phyloP scores from a whole-genome alignment of 2,797 vertebrate genomes.

The Rhinella marina region DNA sequence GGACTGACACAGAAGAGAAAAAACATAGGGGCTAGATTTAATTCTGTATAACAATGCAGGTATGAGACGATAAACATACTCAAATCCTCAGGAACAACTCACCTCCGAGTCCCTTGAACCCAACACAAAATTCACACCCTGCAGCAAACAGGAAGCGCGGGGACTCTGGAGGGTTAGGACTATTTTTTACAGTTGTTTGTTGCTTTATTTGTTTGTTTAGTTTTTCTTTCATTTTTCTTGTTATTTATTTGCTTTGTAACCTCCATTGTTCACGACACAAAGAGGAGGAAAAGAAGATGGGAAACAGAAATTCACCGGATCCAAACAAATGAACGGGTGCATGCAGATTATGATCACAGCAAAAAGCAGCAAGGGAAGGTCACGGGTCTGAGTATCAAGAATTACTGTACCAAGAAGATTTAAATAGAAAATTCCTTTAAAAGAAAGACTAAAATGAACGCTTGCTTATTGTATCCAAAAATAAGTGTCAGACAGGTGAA shows the following conservation, averaged over 20 bases:
- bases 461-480: background rate
- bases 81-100: background rate
- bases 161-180: slow-evolving; percentile 16
- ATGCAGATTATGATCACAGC: slow-evolving; percentile 42
- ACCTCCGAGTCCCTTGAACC: background rate
- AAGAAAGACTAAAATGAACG: background rate
- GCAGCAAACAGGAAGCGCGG: slow-evolving; percentile 21
- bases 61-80: background rate
- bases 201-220: slow-evolving; percentile 53
- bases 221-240: slow-evolving; percentile 40
- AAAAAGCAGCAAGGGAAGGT: slow-evolving; percentile 35
- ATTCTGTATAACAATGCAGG: too few species aligned
- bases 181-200: slow-evolving; percentile 58
- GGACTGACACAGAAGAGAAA: background rate
- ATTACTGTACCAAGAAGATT: slow-evolving; percentile 5
- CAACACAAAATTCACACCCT: slow-evolving; percentile 9
- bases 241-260: slow-evolving; percentile 55
- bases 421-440: slow-evolving; percentile 61
- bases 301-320: slow-evolving; percentile 48
- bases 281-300: slow-evolving; percentile 60
- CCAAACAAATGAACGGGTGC: slow-evolving; percentile 50
- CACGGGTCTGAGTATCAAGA: slow-evolving; percentile 28
- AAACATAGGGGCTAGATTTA: background rate
- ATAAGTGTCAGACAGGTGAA: background rate
- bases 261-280: slow-evolving; percentile 58